phyloP scores from a whole-genome alignment of 2,113 vertebrate species.

The Oxygymnocypris stewartii region DNA sequence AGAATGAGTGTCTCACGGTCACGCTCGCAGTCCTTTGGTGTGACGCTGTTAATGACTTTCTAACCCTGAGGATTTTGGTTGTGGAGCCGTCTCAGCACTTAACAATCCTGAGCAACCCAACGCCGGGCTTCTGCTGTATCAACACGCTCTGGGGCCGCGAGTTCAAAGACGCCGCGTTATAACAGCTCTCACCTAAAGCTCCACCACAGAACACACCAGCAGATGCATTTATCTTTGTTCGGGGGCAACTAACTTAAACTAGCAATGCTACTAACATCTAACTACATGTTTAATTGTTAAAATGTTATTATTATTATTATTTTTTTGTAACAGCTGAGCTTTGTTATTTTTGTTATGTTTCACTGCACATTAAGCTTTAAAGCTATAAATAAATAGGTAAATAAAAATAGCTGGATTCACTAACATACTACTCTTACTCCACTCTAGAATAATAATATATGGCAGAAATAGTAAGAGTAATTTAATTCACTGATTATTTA shows the following conservation, averaged over 20 bases:
- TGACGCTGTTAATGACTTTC: constrained; percentile 66
- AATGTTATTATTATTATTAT: no score
- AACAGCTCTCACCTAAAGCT: constrained; percentile 15
- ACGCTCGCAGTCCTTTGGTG: constrained; percentile 76
- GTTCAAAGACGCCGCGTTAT: constrained; percentile 37
- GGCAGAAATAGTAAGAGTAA: no score
- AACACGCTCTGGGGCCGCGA: constrained; percentile 52
- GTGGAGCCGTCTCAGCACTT: constrained; percentile 69
- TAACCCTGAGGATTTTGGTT: constrained; percentile 71
- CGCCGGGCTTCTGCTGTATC: constrained; percentile 42
- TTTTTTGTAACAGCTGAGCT: neutral
- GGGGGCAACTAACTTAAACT: neutral
- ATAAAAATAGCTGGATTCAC: no score
- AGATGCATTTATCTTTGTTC: neutral
- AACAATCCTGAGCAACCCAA: constrained; percentile 64
- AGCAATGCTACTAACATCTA: neutral
- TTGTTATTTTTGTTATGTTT: neutral
- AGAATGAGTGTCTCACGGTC: constrained; percentile 71
- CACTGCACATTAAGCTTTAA: neutral
- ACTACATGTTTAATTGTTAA: neutral
- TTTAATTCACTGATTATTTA: no score
- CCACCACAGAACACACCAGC: neutral
- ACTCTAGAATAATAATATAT: no score
- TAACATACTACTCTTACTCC: no score
- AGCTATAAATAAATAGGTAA: no score